Base-by-base conservation (phyloP, 1,140 invertebrate species). In the Camponotus vicinus region DNA sequence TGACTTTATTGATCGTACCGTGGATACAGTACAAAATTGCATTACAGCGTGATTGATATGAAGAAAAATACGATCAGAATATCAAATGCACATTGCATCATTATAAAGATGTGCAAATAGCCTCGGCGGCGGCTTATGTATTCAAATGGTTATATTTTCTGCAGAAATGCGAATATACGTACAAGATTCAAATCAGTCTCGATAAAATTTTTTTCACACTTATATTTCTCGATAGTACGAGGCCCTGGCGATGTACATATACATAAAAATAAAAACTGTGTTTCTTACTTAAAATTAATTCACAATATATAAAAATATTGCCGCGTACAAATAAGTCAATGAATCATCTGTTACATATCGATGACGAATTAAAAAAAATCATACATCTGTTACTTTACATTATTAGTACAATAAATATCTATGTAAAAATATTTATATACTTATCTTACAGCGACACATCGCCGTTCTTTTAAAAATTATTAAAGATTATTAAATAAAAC, bases 21-120 rank as follows among this genome's bases (percentile, higher is more conserved):
- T 67, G 42, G 45, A 57, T 80, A 80, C 66, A 80, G 78, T 80
- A 80, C 70, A 80, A 80, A 80, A 80, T 70, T 80, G 45, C 40
- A 57, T 80, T 57, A 80, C 37, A 80, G 34, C 11, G 13, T 70
- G 76, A 40, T 49, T 57, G 40, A 80, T 80, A 57, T 67, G 34
- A 69, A 57, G 34, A 69, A 42, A 80, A 80, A 69, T 59, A 67
- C 5, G n/a, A 42, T 57, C 32, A 42, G n/a, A 70, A 70, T 80
- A 80, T 70, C 15, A 80, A 80, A 69, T 57, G 49, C 77, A 80
- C 66, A 70, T 18, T 40, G 34, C 64, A 52, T 21, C n/a, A 78
- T 66, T 79, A 79, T 15, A 69, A 69, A 3, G 8, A 34, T 80
- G 37, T 80, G 78, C 78, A 70, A 80, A 11, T 42, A 80, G 64